These are phyloP conservation scores for Orthonychiurus folsomi DNA, from an alignment of 2,888 invertebrate genomes.

Conservation along the genomic window DNA sequence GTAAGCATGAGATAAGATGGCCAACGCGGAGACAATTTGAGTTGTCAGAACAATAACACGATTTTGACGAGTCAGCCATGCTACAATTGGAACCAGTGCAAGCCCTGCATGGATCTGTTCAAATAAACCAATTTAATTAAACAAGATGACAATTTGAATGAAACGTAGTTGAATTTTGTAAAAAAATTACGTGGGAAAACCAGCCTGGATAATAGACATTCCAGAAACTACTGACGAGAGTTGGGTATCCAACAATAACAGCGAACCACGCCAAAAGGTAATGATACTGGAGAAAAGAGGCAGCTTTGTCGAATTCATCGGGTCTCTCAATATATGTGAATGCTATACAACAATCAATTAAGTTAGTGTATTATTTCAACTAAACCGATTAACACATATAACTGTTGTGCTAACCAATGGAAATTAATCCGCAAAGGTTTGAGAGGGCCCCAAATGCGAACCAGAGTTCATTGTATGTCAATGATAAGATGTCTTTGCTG, in stretches of 20 bases:
- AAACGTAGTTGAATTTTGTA: no score
- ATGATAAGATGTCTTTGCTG: no score
- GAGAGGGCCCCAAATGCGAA: constrained; percentile 17
- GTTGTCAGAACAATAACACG: constrained; percentile 16
- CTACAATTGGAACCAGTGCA: constrained; percentile 18
- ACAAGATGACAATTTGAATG: no score
- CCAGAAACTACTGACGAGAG: constrained; percentile 23
- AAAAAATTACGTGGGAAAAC: background rate
- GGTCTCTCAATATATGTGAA: background rate
- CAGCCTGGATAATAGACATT: constrained; percentile 15
- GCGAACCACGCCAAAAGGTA: constrained; percentile 22
- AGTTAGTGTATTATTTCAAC: background rate
- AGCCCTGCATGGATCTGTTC: constrained; percentile 12
- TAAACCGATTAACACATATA: background rate
- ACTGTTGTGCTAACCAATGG: constrained; percentile 8
- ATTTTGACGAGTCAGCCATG: constrained; percentile 16
- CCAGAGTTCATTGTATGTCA: constrained; percentile 20
- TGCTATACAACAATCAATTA: no score
- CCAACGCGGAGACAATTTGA: constrained; percentile 14
- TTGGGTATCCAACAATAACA: constrained; percentile 25
- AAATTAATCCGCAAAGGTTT: constrained; percentile 17
- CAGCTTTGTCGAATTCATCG: constrained; percentile 9
- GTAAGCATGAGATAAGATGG: constrained; percentile 17
- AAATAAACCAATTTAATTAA: no score
- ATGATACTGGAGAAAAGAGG: constrained; percentile 15